Percentiles rank a stretch among this genome's conserved stretches.
phyloP scores from a whole-genome alignment of 2,113 vertebrate species.

The Leucosticte australis region DNA sequence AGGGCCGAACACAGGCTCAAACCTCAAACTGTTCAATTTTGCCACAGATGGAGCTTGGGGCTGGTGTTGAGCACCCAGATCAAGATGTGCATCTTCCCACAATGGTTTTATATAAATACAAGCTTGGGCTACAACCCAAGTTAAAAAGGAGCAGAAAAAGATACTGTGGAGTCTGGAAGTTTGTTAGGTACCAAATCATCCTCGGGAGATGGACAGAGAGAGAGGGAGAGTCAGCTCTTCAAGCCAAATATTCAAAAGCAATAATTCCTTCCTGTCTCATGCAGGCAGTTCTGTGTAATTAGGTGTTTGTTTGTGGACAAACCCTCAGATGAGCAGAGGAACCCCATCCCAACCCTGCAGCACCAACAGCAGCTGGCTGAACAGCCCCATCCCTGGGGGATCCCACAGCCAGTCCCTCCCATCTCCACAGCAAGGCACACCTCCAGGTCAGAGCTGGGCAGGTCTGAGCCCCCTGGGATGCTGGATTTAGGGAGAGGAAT shows the following conservation, averaged over 20 bases:
- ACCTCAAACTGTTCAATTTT: not conserved
- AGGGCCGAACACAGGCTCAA: not conserved
- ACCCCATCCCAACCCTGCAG: not conserved
- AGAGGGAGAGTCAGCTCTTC: not conserved
- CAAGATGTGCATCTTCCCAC: not conserved
- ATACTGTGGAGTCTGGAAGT: not conserved
- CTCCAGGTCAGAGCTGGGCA: not conserved
- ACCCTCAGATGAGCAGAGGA: not conserved
- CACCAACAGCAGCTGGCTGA: not conserved
- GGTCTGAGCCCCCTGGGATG: not conserved
- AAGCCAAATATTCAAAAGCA: not conserved
- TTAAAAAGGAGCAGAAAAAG: not conserved
- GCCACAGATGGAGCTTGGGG: not conserved
- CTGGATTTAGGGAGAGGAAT: not conserved
- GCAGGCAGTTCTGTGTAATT: not conserved
- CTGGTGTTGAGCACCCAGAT: not conserved
- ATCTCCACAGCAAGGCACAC: accelerated
- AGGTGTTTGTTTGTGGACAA: not conserved
- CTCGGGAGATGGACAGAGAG: not conserved
- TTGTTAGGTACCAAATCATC: not conserved
- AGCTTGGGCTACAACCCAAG: not conserved
- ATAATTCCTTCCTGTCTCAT: not conserved
- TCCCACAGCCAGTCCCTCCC: not conserved
- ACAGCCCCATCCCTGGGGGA: not conserved
- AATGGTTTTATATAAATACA: not conserved